phyloP scores from a whole-genome alignment of 2,888 invertebrate genomes.

The Parapristionchus giblindavisi region DNA sequence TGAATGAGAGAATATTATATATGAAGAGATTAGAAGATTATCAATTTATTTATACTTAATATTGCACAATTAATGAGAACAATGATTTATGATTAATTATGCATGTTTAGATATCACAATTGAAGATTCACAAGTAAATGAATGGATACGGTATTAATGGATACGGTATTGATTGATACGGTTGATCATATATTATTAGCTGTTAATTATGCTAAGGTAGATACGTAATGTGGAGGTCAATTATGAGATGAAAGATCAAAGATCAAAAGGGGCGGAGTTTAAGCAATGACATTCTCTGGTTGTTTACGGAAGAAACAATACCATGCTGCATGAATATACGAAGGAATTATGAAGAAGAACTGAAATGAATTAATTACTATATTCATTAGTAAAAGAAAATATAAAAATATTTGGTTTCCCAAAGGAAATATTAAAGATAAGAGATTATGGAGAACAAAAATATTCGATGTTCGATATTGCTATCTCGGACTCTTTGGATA shows the following conservation, averaged over 20 bases:
- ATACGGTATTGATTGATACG: neutral
- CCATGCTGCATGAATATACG: slow-evolving; percentile 57
- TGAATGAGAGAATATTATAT: too few relatives aligned
- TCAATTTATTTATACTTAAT: slow-evolving; percentile 4
- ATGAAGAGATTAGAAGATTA: slow-evolving; percentile 10
- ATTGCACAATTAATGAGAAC: slow-evolving; percentile 9
- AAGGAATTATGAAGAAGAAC: slow-evolving; percentile 55
- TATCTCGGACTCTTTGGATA: too few relatives aligned
- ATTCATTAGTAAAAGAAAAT: neutral
- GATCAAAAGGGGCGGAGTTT: slow-evolving; percentile 30
- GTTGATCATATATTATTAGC: neutral
- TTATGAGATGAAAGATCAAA: neutral
- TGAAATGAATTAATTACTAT: neutral
- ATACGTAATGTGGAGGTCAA: too few relatives aligned
- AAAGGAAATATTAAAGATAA: too few relatives aligned
- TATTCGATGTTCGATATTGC: too few relatives aligned
- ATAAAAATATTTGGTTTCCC: neutral
- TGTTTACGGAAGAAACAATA: slow-evolving; percentile 56
- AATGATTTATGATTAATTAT: neutral
- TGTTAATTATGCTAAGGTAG: neutral
- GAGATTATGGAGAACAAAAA: too few relatives aligned
- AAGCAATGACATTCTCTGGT: slow-evolving; percentile 44
- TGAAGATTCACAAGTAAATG: too few relatives aligned
- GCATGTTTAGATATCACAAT: neutral
- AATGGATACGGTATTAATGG: neutral